Evolutionary conservation across 2,797 vertebrate genomes (phyloP), one percentile per base, ranked within the genome.

Genomic region (Sebastes kiyomatsui): DNA sequence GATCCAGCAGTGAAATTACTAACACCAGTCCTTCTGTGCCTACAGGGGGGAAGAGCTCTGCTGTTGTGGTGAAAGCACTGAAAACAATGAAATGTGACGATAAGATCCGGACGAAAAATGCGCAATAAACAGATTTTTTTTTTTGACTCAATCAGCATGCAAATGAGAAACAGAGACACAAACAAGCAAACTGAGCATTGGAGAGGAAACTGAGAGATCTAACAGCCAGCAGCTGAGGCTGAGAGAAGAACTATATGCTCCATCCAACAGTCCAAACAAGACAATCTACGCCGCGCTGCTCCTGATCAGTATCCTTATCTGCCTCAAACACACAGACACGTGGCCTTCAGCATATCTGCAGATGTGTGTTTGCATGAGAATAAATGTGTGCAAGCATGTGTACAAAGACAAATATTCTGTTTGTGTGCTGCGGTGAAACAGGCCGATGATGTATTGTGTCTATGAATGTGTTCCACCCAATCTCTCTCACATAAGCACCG

Each of bases 1-100:
- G 55, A 79, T 90, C 88, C 91, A 93, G 78, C 74, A 75, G 62
- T 82, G 20, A 86, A 82, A 91, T 91, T 76, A 84, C 77, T 85
- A 89, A 84, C 88, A 91, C 82, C 78, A 72, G 83, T 69, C 80
- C 62, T 35, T 74, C 58, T 82, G 69, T 77, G 85, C 73, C 73
- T 75, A 75, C 83, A 84, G 73, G 67, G 82, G 54, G 22, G 65
- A 64, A 75, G 54, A 72, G 35, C 23, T 72, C 67, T 67, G 60
- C 69, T 67, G 58, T 70, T 77, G 62, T 59, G 64, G 74, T 85
- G 61, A 61, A 69, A 28, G 72, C 23, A 60, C 7, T 70, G 22
- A 83, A 80, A 83, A 64, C 28, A 32, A 65, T 66, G n/a, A 67
- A 67, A 81, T 42, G 62, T 52, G 76, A 65, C 3, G 32, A 88